Evolutionary conservation across 2,888 invertebrate genomes (phyloP), one percentile per base, ranked within the genome.

Genomic region (Rapana venosa): DNA sequence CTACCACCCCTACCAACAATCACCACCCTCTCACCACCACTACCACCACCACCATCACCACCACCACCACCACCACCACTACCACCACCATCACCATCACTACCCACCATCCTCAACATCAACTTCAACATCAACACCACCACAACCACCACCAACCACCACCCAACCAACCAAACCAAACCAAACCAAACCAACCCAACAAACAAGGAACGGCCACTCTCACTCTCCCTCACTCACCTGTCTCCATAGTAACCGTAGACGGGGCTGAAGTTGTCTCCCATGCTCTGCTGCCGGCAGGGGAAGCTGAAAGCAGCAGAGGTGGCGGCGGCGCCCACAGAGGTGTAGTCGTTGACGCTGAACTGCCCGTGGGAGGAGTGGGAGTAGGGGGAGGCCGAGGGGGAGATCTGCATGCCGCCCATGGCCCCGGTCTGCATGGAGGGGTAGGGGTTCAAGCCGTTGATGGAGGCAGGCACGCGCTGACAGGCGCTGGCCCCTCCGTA

Each of bases 231-330:
- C 77, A 35, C 85, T 91, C 88, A 93, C 92, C 93, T 92, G 87
- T 93, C 93, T 20, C 92, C 87, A 92, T 92, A 94, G 91, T 94
- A 94, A 15, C 90, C 93, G 90, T 95, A 94, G 87, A 94, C 92
- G 0, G 94, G 93, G 89, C 93, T 94, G 90, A 94, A 93, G 13
- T 94, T 92, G 20, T 92, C 91, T n/a, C 90, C 91, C 15, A 91
- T 90, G 61, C 90, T 93, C 90, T 94, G 94, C 91, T 94, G 94
- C 66, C 94, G 91, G 90, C 94, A 94, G 88, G 92, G 91, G 92
- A 94, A 94, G 58, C 94, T 90, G n/a, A 95, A 92, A 0, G 95
- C 93, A 2, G 92, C 91, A 20, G 93, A 91, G 13, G 93, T 92
- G 20, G 93, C 91, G 1, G 93, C 86, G 8, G 93, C 90, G 79